Evolutionary conservation across 2,888 invertebrate genomes (phyloP).

Genomic region (Strigamia transsilvanica): DNA sequence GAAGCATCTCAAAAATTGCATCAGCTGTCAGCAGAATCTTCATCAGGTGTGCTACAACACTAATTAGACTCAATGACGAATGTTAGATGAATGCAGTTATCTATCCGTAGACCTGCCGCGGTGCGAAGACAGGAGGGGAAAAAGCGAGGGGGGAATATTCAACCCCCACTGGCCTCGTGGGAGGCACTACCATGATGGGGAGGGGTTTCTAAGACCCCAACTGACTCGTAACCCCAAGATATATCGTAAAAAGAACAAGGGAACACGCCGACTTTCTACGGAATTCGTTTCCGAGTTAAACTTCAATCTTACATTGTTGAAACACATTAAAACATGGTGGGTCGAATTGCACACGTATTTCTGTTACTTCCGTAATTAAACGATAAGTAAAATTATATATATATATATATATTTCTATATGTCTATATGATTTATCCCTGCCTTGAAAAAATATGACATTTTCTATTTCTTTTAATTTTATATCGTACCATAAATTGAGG

Average conservation of each 20-base stretch:
- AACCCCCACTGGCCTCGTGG: constrained; percentile 49
- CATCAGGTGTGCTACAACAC: constrained; percentile 45
- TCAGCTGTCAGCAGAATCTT: constrained; percentile 36
- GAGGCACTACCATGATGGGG: constrained; percentile 34
- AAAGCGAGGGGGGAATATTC: constrained; percentile 36
- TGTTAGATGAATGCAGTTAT: constrained; percentile 45
- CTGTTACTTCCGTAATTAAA: no score
- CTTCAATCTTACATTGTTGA: neutral
- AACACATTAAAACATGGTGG: no score
- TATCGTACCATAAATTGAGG: constrained; percentile 12
- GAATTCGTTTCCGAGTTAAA: neutral
- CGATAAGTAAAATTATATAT: no score
- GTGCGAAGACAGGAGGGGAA: constrained; percentile 47
- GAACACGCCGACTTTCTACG: constrained; percentile 2
- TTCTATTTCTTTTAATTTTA: constrained; percentile 22
- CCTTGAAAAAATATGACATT: neutral
- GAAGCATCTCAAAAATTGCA: neutral
- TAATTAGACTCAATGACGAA: constrained; percentile 48
- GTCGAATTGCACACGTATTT: no score
- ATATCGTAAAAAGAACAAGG: constrained; percentile 48
- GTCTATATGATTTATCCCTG: neutral
- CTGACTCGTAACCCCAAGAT: constrained; percentile 42
- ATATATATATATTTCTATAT: neutral
- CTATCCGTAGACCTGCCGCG: constrained; percentile 41
- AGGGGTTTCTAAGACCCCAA: constrained; percentile 29